Evolutionary conservation across 2,888 invertebrate genomes (phyloP).

Genomic region (Ormyrus labotus): DNA sequence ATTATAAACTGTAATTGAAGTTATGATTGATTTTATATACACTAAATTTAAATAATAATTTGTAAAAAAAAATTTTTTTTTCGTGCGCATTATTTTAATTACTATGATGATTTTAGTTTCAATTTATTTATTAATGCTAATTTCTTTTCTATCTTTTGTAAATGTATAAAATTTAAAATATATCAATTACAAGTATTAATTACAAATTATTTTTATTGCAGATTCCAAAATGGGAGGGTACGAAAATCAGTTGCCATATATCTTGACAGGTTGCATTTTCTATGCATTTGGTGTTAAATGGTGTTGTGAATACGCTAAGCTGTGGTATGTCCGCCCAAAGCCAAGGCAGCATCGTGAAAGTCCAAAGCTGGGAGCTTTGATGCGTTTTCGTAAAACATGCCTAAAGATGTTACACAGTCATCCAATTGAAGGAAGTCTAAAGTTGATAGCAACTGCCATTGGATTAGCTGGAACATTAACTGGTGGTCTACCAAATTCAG

Average conservation of each 20-base stretch:
- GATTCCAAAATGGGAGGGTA: slow-evolving; percentile 46
- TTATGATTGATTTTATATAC: too few relatives aligned
- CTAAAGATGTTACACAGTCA: slow-evolving; percentile 63
- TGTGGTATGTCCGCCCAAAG: slow-evolving; percentile 62
- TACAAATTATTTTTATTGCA: slow-evolving; percentile 14
- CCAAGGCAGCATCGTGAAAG: slow-evolving; percentile 59
- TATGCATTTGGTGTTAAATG: slow-evolving; percentile 70
- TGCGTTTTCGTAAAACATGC: slow-evolving; percentile 59
- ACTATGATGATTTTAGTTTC: not conserved
- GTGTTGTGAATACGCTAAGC: slow-evolving; percentile 71
- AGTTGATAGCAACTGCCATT: slow-evolving; percentile 69
- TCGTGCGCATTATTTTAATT: not conserved
- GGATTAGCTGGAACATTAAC: slow-evolving; percentile 68
- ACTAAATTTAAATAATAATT: too few relatives aligned
- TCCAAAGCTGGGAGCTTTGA: slow-evolving; percentile 35
- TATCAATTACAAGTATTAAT: not conserved
- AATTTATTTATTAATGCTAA: not conserved
- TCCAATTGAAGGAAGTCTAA: slow-evolving; percentile 69
- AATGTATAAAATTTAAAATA: not conserved
- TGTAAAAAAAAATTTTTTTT: not conserved
- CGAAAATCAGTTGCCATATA: slow-evolving; percentile 64
- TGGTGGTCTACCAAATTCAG: slow-evolving; percentile 63
- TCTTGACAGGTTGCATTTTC: slow-evolving; percentile 69
- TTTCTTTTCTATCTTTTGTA: not conserved
- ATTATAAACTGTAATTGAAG: too few relatives aligned